Evolutionary conservation across 2,888 invertebrate species (phyloP), one percentile per base, ranked within the genome.

Genomic region (Meloe dianella): DNA sequence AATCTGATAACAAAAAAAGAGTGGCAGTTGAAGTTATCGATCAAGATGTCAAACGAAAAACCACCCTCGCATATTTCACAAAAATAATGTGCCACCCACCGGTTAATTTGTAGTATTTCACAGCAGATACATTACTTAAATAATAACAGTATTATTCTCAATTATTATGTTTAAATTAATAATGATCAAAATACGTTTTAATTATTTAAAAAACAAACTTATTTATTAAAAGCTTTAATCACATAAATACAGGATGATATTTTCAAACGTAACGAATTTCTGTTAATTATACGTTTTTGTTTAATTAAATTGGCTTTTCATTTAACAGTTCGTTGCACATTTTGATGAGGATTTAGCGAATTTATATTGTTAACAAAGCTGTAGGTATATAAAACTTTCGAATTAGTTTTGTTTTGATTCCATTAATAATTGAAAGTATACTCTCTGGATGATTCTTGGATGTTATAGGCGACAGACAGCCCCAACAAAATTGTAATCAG

Each of bases 241-340:
- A 29, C 29, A 63, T 29, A 51, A 32, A 64, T 27, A 54, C 9
- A 29, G 58, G 57, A n/a, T 22, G 32, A n/a, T n/a, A n/a, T 60
- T 64, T 64, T 64, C 60, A 60, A 64, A 57, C 64, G 57, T 20
- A n/a, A 56, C 29, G 20, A 29, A 72, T 73, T 74, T 73, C 77
- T 74, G 76, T 78, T 80, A 80, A 80, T 80, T 79, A 79, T 79
- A 72, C 77, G 80, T 80, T 81, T 41, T 81, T 78, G 78, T 79
- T 79, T 80, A 80, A 81, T 81, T 80, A 79, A 80, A 80, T 80
- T 80, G 80, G 79, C 78, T 79, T 79, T 81, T 79, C 79, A 80
- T 80, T 81, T 80, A 78, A 77, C 75, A 80, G 76, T 78, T 72
- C 77, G 79, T 73, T 74, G 77, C 77, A 65, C 77, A 73, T 75